phyloP scores from a whole-genome alignment of 2,888 invertebrate species.

The Dasysyrphus tricinctus region DNA sequence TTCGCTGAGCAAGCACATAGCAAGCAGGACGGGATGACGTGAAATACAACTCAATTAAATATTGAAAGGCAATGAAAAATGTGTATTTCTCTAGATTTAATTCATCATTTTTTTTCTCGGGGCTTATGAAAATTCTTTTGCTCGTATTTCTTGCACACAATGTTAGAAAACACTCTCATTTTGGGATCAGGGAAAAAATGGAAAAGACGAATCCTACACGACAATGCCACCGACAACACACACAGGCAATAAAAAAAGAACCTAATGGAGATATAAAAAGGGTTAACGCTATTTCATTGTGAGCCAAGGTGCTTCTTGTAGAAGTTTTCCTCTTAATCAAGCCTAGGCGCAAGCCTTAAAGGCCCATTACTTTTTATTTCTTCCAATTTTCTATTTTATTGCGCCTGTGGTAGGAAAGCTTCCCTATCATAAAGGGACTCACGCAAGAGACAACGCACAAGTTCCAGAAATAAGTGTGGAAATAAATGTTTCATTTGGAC shows the following conservation, averaged over 20 bases:
- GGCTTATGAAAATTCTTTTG: slow-evolving; percentile 3
- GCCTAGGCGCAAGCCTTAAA: slow-evolving; percentile 63
- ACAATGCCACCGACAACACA: not conserved
- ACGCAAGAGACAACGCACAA: slow-evolving; percentile 1
- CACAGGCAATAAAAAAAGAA: slow-evolving; percentile 49
- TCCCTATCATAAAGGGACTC: slow-evolving; percentile 48
- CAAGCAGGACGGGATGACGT: not conserved
- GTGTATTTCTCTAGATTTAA: slow-evolving; percentile 52
- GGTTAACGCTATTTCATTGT: slow-evolving; percentile 47
- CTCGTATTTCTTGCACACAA: not conserved
- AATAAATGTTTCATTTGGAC: slow-evolving; percentile 49
- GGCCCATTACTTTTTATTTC: slow-evolving; percentile 72
- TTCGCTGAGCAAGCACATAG: slow-evolving; percentile 4
- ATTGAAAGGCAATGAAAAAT: slow-evolving; percentile 71
- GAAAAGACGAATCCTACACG: not conserved
- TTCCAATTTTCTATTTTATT: slow-evolving; percentile 70
- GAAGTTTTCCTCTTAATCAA: slow-evolving; percentile 67
- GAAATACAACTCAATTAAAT: slow-evolving; percentile 68
- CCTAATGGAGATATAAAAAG: slow-evolving; percentile 59
- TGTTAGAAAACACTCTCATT: slow-evolving; percentile 14
- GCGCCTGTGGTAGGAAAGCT: slow-evolving; percentile 45
- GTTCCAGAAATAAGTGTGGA: slow-evolving; percentile 28
- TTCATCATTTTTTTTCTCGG: slow-evolving; percentile 50
- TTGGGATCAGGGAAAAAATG: not conserved
- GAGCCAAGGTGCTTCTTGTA: slow-evolving; percentile 13